phyloP scores from a whole-genome alignment of 2,113 vertebrate species.

The Tenebrosternarchus preto region DNA sequence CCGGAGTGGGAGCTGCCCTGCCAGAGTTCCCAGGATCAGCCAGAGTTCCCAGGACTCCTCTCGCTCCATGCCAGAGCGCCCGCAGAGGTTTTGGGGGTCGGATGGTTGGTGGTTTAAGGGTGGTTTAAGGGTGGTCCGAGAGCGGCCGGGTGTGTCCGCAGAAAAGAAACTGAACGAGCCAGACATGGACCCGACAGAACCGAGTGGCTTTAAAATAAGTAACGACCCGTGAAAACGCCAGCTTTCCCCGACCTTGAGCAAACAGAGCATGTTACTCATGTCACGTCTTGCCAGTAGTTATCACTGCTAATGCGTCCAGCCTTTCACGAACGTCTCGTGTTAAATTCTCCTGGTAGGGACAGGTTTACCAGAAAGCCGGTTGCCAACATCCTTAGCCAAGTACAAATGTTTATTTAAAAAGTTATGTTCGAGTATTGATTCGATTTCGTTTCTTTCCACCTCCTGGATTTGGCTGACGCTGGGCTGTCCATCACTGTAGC shows the following conservation, averaged over 20 bases:
- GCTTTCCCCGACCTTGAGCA: slow-evolving; percentile 61
- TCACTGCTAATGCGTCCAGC: slow-evolving; percentile 68
- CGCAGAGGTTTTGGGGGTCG: slow-evolving; percentile 10
- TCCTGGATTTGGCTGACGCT: slow-evolving; percentile 66
- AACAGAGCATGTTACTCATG: slow-evolving; percentile 70
- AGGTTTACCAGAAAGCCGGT: slow-evolving; percentile 62
- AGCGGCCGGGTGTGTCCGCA: slow-evolving; percentile 18
- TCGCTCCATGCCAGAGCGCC: not conserved
- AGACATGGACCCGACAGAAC: not conserved
- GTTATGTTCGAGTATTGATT: slow-evolving; percentile 79
- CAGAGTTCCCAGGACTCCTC: slow-evolving; percentile 10
- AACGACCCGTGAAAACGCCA: slow-evolving; percentile 58
- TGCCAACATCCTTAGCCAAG: slow-evolving; percentile 75
- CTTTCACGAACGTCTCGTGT: slow-evolving; percentile 63
- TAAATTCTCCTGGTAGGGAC: slow-evolving; percentile 74
- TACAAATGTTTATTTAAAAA: slow-evolving; percentile 81
- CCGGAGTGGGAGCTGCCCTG: not conserved
- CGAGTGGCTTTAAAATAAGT: slow-evolving; percentile 54
- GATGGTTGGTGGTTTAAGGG: slow-evolving; percentile 25
- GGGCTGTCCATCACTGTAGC: slow-evolving; percentile 69
- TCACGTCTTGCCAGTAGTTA: slow-evolving; percentile 75
- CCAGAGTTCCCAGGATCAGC: not conserved
- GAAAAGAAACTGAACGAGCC: slow-evolving; percentile 17
- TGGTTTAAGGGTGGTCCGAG: slow-evolving; percentile 28
- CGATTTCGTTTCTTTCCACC: slow-evolving; percentile 69